Percentiles rank a stretch among this genome's conserved stretches.
These are phyloP conservation scores for Xestia c-nigrum DNA, from an alignment of 2,888 invertebrate genomes.

Conservation along the genomic window DNA sequence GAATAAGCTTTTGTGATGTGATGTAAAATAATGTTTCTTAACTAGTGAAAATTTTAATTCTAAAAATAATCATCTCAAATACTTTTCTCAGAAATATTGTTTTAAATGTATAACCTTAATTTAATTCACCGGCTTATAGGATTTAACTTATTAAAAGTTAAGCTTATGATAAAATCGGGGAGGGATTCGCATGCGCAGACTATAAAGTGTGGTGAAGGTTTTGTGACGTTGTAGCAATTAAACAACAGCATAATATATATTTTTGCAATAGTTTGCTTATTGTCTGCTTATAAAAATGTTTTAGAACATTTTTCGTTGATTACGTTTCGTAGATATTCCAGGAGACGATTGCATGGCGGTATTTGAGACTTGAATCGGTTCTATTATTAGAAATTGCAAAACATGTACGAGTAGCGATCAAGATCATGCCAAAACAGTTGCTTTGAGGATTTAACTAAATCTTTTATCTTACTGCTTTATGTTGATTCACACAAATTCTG, in stretches of 20 bases:
- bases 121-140: constrained; percentile 70
- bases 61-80: constrained; percentile 72
- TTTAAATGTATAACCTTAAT: constrained; percentile 64
- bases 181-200: constrained; percentile 84
- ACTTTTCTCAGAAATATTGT: constrained; percentile 70
- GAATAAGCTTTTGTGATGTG: constrained; percentile 89
- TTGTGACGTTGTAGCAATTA: constrained; percentile 80
- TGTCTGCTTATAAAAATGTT: constrained; percentile 85
- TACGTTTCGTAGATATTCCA: constrained; percentile 79
- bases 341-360: constrained; percentile 81
- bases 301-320: constrained; percentile 83
- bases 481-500: constrained; percentile 1
- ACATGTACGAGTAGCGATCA: constrained; percentile 69
- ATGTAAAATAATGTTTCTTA: constrained; percentile 82
- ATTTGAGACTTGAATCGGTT: constrained; percentile 71
- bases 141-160: constrained; percentile 43
- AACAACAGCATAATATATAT: constrained; percentile 74
- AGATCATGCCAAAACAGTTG: constrained; percentile 47
- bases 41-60: constrained; percentile 72
- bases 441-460: constrained; percentile 2
- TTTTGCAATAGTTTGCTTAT: constrained; percentile 86
- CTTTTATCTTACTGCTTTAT: background rate
- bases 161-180: constrained; percentile 69
- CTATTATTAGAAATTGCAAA: constrained; percentile 62
- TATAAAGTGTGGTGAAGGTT: constrained; percentile 85